Conservation (phyloP, 2,888 invertebrate species). For the Abrostola triplasia region DNA sequence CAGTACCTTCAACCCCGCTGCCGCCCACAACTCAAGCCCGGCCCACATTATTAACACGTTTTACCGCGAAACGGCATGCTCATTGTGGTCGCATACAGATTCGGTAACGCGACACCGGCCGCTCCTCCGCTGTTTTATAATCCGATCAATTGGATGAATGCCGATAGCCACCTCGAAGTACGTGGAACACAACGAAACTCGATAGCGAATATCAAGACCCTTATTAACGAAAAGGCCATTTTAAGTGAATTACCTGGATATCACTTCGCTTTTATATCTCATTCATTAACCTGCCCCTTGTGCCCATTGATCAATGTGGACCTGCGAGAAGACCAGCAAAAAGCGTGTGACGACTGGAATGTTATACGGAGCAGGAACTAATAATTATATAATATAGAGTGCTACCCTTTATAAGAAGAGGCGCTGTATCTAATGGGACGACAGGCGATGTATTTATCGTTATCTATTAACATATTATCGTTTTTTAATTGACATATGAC, state of each 20-base stretch:
- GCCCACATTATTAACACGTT: constrained; percentile 75
- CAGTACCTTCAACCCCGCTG: neutral
- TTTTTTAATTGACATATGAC: too few relatives aligned
- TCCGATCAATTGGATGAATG: constrained; percentile 60
- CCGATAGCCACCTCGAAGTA: constrained; percentile 53
- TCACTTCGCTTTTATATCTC: constrained; percentile 14
- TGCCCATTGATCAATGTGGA: neutral
- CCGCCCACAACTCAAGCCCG: constrained; percentile 16
- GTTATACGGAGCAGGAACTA: too few relatives aligned
- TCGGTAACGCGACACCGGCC: constrained; percentile 64
- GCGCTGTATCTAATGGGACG: too few relatives aligned
- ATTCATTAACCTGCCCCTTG: constrained; percentile 1
- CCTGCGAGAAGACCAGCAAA: neutral
- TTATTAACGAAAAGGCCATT: constrained; percentile 46
- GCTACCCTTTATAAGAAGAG: too few relatives aligned
- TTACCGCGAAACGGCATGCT: constrained; percentile 77
- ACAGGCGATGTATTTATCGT: too few relatives aligned
- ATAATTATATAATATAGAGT: too few relatives aligned
- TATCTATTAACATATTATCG: too few relatives aligned
- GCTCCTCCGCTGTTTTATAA: constrained; percentile 60
- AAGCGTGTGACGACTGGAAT: too few relatives aligned
- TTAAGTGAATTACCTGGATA: constrained; percentile 27
- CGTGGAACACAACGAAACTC: constrained; percentile 48
- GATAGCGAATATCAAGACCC: constrained; percentile 47
- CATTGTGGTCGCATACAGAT: constrained; percentile 63